Percentiles rank a stretch among this genome's conserved stretches.
These are phyloP conservation scores for Apolygus lucorum DNA, from an alignment of 1,140 invertebrate genomes.

Conservation along the genomic window DNA sequence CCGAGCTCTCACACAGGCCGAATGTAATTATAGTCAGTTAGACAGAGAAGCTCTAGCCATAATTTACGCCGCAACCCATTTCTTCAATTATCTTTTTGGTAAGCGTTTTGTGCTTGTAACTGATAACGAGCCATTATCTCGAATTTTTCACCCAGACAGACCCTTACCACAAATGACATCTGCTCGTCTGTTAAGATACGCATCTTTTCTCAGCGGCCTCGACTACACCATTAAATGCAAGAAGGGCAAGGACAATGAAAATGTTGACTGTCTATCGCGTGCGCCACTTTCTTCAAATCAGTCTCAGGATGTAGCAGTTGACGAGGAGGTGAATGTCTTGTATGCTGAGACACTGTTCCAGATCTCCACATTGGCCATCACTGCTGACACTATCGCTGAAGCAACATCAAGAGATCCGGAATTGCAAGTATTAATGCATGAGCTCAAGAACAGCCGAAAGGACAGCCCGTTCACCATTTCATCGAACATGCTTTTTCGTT, in stretches of 20 bases:
- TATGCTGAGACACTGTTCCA: not conserved
- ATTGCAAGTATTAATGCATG: slow-evolving; percentile 6
- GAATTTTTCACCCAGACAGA: slow-evolving; percentile 32
- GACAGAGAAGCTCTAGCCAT: slow-evolving; percentile 44
- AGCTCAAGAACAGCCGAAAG: slow-evolving; percentile 1
- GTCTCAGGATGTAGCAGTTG: slow-evolving; percentile 20
- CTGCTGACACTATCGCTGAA: slow-evolving; percentile 1
- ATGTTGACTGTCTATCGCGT: slow-evolving; percentile 34
- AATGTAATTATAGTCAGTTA: slow-evolving; percentile 43
- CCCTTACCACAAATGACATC: slow-evolving; percentile 34
- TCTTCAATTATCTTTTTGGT: slow-evolving; percentile 17
- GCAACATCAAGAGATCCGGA: slow-evolving; percentile 21
- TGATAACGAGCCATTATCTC: not conserved
- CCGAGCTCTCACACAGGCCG: slow-evolving; percentile 37
- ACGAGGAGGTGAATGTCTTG: slow-evolving; percentile 18
- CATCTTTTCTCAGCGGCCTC: slow-evolving; percentile 37
- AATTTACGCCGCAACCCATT: slow-evolving; percentile 36
- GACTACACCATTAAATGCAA: slow-evolving; percentile 37
- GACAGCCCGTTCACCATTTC: slow-evolving; percentile 10
- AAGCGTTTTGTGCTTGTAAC: slow-evolving; percentile 13
- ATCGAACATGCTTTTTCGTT: slow-evolving; percentile 22
- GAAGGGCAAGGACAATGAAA: slow-evolving; percentile 30
- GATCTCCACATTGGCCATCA: not conserved
- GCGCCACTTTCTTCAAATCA: slow-evolving; percentile 9
- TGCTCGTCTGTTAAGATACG: slow-evolving; percentile 37